Base-by-base conservation (phyloP, 92 coral and sea anemone genomes). In the Pocillopora meandrina region DNA sequence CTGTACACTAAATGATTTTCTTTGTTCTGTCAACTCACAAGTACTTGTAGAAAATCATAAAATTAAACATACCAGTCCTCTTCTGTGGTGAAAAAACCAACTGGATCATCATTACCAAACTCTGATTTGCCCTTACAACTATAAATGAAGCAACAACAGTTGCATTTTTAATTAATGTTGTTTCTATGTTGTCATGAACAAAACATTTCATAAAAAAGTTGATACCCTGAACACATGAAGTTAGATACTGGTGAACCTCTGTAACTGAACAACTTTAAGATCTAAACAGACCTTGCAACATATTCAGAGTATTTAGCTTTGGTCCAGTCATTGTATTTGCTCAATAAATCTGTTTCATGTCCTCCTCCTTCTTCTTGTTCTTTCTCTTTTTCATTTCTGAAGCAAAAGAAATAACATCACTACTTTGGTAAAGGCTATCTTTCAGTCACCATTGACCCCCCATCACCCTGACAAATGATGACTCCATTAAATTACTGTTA, bases 301-400 rank as follows among this genome's bases (percentile, higher is more conserved):
- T 84, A 92, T 20, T 82, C 89, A 35, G 82, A 74, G 84, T 94
- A 96, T 18, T 76, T 81, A 36, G 92, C 75, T 90, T 95, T 96
- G 15, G 91, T 95, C 98, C 99, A 96, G 83, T 86, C 83, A 84
- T 94, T 90, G 86, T 92, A 96, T 52, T 94, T 91, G 79, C 90
- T 89, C 69, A 96, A 90, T 47, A 76, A 84, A 58, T 92, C 95
- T 12, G 87, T 81, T 61, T 93, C 98, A 73, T 90, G 92, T 56
- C 83, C 74, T 21, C 91, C 89, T 49, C 79, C 86, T 73, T 85
- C 86, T 73, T 85, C 89, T 21, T 21, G 19, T 14, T 81, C 84
- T 72, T 90, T 90, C 65, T 90, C 92, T 64, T 90, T 90, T 35
- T 77, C 86, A 77, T 90, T 87, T 86, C 92, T 89, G 75, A 75